Evolutionary conservation across 2,113 vertebrate species (phyloP), one percentile per base, ranked within the genome.

Genomic region (Crypturellus undulatus): DNA sequence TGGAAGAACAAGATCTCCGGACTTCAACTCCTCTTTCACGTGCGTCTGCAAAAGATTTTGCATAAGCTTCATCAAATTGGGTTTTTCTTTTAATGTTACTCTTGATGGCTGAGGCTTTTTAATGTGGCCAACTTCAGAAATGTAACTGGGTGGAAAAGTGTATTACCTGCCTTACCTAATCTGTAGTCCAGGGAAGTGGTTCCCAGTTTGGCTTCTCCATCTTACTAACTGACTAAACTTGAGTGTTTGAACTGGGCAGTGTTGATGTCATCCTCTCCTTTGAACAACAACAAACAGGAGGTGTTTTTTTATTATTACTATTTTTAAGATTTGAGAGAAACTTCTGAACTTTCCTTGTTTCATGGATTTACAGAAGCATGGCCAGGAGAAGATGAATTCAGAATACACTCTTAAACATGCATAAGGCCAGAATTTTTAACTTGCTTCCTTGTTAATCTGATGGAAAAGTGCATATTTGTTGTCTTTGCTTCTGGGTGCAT

Each of bases 401-500:
- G 68, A 91, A 62, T 79, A 10, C 28, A 1, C 6, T 32, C 81
- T 11, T 4, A 54, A 85, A 43, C 38, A 70, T 43, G 38, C 22
- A 16, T 58, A 81, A 19, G 47, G 86, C 15, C 19, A 79, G 43
- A 82, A 89, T 28, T 84, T 28, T 1, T 0, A 17, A n/a, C 91
- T 58, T 15, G 26, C 87, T 62, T 65, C 42, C 11, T 51, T 65
- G 20, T 60, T 92, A 21, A 10, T 38, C 65, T n/a, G n/a, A n/a
- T n/a, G n/a, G n/a, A n/a, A n/a, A n/a, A 25, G 15, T n/a, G 30
- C 49, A 21, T 30, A 4, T 51, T 11, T 0, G 0, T 12, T 19
- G 4, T 51, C 30, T 43, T 93, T 65, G n/a, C 21, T 69, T 86
- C 62, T 36, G 0, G 3, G 5, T 73, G 21, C 40, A 5, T 59